These are phyloP conservation scores for Heterohyrax brucei DNA, from an alignment of 2,797 vertebrate genomes.

Conservation along the genomic window DNA sequence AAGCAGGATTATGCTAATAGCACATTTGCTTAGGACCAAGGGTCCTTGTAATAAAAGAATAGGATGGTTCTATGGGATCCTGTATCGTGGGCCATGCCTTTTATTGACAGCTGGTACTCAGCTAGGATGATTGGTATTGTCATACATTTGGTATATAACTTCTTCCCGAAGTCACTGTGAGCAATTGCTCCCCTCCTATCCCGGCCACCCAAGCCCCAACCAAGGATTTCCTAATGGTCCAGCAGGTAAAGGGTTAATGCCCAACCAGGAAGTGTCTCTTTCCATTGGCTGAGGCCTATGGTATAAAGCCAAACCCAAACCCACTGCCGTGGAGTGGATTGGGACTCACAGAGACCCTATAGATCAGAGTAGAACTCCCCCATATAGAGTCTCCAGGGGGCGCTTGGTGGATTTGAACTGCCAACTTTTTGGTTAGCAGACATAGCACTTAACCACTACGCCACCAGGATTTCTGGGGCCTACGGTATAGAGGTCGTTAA, in stretches of 20 bases:
- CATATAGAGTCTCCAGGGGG: too few relatives aligned
- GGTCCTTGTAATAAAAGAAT: neutral
- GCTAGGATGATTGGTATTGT: neutral
- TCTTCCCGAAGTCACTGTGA: neutral
- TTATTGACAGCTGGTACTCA: constrained; percentile 4
- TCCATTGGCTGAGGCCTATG: neutral
- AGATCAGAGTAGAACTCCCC: too few relatives aligned
- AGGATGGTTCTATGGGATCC: neutral
- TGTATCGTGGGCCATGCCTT: neutral
- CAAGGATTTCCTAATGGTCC: neutral
- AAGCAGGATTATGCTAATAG: neutral
- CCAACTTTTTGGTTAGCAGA: too few relatives aligned
- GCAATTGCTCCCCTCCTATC: neutral
- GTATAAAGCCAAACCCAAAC: too few relatives aligned
- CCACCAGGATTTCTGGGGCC: too few relatives aligned
- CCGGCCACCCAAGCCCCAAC: neutral
- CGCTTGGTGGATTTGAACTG: too few relatives aligned
- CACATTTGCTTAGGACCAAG: neutral
- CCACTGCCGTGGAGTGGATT: too few relatives aligned
- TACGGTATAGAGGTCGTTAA: neutral
- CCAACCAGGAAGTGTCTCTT: neutral
- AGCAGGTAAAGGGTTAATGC: neutral
- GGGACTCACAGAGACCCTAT: too few relatives aligned
- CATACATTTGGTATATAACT: neutral
- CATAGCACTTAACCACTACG: too few relatives aligned